Base-by-base conservation (phyloP, 2,797 vertebrate species). In the Lagodon rhomboides region DNA sequence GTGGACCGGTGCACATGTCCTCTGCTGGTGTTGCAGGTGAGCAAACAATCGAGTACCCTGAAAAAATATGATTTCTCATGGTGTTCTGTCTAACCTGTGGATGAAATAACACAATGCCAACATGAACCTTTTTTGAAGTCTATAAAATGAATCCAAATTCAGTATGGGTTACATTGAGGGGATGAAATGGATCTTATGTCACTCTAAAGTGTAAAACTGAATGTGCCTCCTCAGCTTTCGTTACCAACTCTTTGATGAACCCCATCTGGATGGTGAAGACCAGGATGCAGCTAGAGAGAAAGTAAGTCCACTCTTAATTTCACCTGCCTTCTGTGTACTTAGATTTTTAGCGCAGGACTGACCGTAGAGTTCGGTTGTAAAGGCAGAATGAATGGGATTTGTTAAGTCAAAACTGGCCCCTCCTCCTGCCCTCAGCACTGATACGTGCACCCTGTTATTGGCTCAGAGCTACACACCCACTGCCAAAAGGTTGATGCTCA, bases 181-280 rank as follows among this genome's bases (percentile, higher is more conserved):
- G 15, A 46, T 38, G 38, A 38, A 38, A 38, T 38, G 38, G 38
- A 38, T 49, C 4, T 5, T 5, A 1, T 38, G 25, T 63, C 10
- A 3, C 1, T 5, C 13, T 30, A 25, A 22, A 12, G 12, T 55
- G n/a, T 63, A 16, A 73, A 84, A 79, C 20, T 78, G 0, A 76
- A 75, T 22, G 3, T 80, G 58, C 22, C 46, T 68, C 89, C 87
- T 78, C 91, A 99, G 98, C 98, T 54, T 99, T 99, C 78, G 89
- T 98, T 84, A 99, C 98, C 23, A 99, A 99, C 91, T 97, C 98
- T 62, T 90, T 99, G 93, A 99, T 99, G 98, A 99, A 99, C 88
- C 98, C 98, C 4, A 87, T 99, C 90, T 99, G 98, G 98, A 98
- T 99, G 98, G 98, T 99, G 77, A 99, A 99, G 95, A 99, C 98